These are phyloP conservation scores for Sebastes taczanowskii DNA, from an alignment of 2,797 vertebrate genomes.

Conservation along the genomic window DNA sequence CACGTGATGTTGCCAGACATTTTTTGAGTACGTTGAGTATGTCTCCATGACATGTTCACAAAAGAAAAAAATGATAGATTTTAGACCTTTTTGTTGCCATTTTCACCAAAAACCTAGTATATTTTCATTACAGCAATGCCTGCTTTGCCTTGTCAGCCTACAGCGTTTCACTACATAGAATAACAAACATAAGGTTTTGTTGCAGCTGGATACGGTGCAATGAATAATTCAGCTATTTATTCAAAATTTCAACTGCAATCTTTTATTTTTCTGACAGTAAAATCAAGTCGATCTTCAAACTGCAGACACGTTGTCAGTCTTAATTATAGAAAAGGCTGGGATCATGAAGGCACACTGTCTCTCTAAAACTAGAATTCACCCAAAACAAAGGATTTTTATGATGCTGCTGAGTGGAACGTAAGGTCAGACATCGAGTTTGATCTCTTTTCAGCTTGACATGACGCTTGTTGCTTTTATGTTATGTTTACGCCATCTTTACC, in stretches of 20 bases:
- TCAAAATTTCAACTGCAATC: slow-evolving; percentile 1
- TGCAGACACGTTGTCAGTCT: slow-evolving; percentile 27
- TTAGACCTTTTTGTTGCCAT: not conserved
- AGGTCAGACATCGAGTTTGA: slow-evolving; percentile 34
- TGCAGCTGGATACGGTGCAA: not conserved
- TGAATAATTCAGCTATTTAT: slow-evolving; percentile 43
- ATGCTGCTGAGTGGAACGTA: slow-evolving; percentile 4
- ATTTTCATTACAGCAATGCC: not conserved
- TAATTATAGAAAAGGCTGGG: slow-evolving; percentile 18
- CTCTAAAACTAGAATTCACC: not conserved
- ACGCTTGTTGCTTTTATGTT: slow-evolving; percentile 17
- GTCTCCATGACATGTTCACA: not conserved
- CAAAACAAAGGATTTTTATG: not conserved
- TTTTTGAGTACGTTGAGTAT: no score
- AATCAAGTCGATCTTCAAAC: slow-evolving; percentile 5
- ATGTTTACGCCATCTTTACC: slow-evolving; percentile 30
- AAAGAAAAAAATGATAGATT: not conserved
- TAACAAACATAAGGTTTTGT: slow-evolving; percentile 20
- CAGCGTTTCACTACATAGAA: not conserved
- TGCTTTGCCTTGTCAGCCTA: not conserved
- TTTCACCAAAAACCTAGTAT: not conserved
- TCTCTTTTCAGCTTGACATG: slow-evolving; percentile 26
- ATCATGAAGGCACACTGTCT: slow-evolving; percentile 1
- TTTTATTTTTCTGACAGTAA: slow-evolving; percentile 28
- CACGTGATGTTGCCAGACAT: not conserved